Conservation (phyloP, 2,797 vertebrate genomes). For the Esox masquinongy region DNA sequence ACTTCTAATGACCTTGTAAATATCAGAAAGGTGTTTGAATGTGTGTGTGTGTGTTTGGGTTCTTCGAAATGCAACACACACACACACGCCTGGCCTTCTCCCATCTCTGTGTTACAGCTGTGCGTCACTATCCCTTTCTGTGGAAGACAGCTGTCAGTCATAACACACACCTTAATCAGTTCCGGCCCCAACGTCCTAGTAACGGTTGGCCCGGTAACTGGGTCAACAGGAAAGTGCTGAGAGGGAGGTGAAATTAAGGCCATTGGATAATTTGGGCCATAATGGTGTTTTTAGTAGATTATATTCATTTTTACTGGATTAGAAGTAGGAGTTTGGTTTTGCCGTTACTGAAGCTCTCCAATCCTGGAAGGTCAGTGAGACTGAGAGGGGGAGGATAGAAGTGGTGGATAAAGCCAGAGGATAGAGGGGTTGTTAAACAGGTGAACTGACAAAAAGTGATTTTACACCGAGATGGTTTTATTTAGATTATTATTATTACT, state of each 20-base stretch:
- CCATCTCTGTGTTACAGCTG: neutral
- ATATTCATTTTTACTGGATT: neutral
- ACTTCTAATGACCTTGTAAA: neutral
- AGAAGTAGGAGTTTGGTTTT: neutral
- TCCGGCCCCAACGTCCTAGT: neutral
- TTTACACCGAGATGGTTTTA: too few species aligned
- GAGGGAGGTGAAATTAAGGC: conserved; percentile 5
- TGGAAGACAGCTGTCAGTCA: conserved; percentile 3
- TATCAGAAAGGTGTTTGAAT: neutral
- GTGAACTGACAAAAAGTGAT: neutral
- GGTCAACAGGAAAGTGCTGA: conserved; percentile 2
- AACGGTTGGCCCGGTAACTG: neutral
- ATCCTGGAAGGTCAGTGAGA: neutral
- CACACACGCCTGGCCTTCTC: neutral
- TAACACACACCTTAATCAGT: neutral
- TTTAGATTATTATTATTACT: too few species aligned
- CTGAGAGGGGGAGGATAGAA: neutral
- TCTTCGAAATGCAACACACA: neutral
- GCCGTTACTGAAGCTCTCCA: too few species aligned
- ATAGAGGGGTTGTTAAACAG: neutral
- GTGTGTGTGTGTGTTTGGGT: neutral
- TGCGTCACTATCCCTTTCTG: neutral
- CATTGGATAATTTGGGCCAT: neutral
- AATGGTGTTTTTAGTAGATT: too few species aligned
- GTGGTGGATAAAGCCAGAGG: neutral